Conservation (phyloP, 2,113 vertebrate species). For the Phaethon lepturus region DNA sequence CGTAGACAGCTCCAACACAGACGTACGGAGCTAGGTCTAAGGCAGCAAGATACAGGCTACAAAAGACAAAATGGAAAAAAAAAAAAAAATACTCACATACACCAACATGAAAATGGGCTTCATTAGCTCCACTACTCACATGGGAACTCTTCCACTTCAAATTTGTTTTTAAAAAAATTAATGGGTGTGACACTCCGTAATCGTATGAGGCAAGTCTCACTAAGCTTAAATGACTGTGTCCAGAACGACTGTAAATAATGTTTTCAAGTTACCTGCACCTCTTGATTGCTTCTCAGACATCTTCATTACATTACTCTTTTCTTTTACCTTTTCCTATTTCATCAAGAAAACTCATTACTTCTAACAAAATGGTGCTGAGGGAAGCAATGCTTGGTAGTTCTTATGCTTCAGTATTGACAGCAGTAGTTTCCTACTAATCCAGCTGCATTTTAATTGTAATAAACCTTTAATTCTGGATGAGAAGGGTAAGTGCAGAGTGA, state of each 20-base stretch:
- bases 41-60: not conserved
- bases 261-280: not conserved
- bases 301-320: not conserved
- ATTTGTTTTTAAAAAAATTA: not conserved
- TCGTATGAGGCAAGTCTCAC: not conserved
- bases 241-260: not conserved
- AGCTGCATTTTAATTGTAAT: not conserved
- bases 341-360: not conserved
- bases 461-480: not conserved
- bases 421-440: not conserved
- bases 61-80: not conserved
- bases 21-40: accelerated
- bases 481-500: not conserved
- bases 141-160: not conserved
- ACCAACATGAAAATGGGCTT: not conserved
- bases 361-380: not conserved
- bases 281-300: not conserved
- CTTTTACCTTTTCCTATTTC: not conserved
- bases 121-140: not conserved
- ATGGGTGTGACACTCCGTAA: not conserved
- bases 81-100: not conserved
- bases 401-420: accelerated
- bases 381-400: not conserved
- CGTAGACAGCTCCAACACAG: accelerated
- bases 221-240: not conserved